Evolutionary conservation across 2,888 invertebrate genomes (phyloP), one percentile per base, ranked within the genome.

Genomic region (Diplolepis rosae): DNA sequence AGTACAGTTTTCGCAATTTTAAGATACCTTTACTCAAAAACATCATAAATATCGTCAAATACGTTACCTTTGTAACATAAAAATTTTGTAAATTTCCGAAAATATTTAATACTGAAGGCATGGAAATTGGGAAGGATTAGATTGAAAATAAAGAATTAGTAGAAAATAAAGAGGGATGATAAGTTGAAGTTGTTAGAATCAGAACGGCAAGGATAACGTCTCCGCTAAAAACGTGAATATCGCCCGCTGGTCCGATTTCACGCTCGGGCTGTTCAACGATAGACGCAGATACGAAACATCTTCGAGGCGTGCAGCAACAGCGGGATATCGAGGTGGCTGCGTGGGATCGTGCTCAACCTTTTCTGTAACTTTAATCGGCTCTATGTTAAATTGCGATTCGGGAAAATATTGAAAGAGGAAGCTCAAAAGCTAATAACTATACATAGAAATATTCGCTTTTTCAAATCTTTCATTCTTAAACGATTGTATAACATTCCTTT

Each of bases 191-290:
- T 56, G 56, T 56, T 56, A 74, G 74, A 78, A 80, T 50, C 74
- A 52, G 69, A 70, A 69, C 68, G 68, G 71, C 65, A 69, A 28
- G 65, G 72, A 68, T 35, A 32, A 22, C 6, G 56, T 56, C 22
- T 35, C 32, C 1, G 35, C 18, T 56, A 18, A 56, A 56, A 56
- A 56, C 18, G 56, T 32, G 56, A 73, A 76, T 73, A 74, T 83
- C 73, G 74, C 75, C 80, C 73, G 79, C 82, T 83, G 82, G 83
- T 86, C 84, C 83, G 86, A 86, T 86, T 86, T 86, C 85, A 86
- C 83, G 86, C 83, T 86, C 80, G 85, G 83, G 81, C 81, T 86
- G 86, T 82, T 85, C 83, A 85, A 83, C 84, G 84, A 85, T 86
- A 84, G 84, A 84, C 84, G 78, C 82, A 83, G 84, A 86, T 84